A percentile compares a stretch with the other conserved stretches of the same genome.
Conservation (phyloP, 2,113 vertebrate species). For the Pan troglodytes region NHGRI_mPanTro3-v2.1_pri NC_072404.2:15801001-15801500, state of each 20-base stretch:
- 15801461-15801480: background rate
- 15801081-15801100: too few relatives aligned
- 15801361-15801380: background rate
- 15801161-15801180: too few relatives aligned
- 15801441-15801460: background rate
- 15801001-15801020: too few relatives aligned
- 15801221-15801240: background rate
- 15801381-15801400: background rate
- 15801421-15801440: background rate
- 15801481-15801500: background rate
- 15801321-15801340: background rate
- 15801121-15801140: too few relatives aligned
- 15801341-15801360: background rate
- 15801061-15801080: too few relatives aligned
- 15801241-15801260: background rate
- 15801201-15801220: too few relatives aligned
- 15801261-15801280: background rate
- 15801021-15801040: too few relatives aligned
- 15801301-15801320: background rate
- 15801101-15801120: too few relatives aligned
- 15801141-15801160: too few relatives aligned
- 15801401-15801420: background rate
- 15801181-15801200: too few relatives aligned
- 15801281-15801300: background rate
- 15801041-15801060: too few relatives aligned